phyloP scores from a whole-genome alignment of 2,888 invertebrate genomes.

The Elmis aenea region DNA sequence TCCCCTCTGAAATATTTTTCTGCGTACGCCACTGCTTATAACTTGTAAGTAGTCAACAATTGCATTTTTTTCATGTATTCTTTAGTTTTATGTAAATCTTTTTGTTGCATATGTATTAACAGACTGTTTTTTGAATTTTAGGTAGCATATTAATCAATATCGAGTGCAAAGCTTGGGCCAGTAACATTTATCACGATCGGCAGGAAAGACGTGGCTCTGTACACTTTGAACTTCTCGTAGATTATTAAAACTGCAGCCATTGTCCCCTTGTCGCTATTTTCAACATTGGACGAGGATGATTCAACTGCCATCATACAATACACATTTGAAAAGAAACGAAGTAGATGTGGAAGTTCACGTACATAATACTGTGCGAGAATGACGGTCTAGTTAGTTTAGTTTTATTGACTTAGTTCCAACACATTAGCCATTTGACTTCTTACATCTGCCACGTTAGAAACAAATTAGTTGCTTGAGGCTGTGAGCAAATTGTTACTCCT shows the following conservation, averaged over 20 bases:
- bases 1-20: too few species aligned
- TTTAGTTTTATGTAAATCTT: too few species aligned
- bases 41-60: too few species aligned
- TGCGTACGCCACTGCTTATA: too few species aligned
- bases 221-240: constrained; percentile 56
- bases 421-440: too few species aligned
- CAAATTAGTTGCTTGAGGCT: too few species aligned
- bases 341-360: constrained; percentile 3
- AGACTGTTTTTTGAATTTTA: too few species aligned
- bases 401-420: too few species aligned
- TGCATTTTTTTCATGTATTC: too few species aligned
- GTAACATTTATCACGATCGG: constrained; percentile 58
- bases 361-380: constrained; percentile 12
- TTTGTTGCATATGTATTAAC: too few species aligned
- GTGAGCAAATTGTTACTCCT: too few species aligned
- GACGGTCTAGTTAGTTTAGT: constrained; percentile 31
- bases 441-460: too few species aligned
- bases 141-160: constrained; percentile 52
- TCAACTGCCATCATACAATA: constrained; percentile 12
- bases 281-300: neutral
- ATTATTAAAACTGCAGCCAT: constrained; percentile 20
- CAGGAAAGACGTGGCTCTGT: constrained; percentile 59
- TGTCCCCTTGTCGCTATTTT: neutral
- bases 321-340: neutral
- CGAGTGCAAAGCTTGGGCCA: constrained; percentile 62